A percentile compares a stretch with the other conserved stretches of the same genome.
Conservation (phyloP, 2,797 vertebrate genomes). For the Spinus pinus region DNA sequence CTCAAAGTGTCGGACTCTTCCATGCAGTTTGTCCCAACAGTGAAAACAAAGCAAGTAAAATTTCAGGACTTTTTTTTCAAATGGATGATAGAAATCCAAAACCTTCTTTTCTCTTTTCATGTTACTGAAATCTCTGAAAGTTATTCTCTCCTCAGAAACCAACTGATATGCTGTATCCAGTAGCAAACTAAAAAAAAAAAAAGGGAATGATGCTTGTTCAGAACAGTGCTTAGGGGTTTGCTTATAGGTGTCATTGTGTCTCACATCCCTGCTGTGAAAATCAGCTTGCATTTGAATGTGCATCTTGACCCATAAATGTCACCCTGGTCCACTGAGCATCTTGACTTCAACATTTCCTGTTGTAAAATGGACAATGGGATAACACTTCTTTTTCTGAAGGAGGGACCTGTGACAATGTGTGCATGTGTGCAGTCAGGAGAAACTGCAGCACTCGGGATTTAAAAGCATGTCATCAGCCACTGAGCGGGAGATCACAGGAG, state of each 20-base stretch:
- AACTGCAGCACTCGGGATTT: constrained; percentile 45
- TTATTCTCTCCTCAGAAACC: constrained; percentile 41
- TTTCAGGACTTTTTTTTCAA: neutral
- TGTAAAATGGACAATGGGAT: constrained; percentile 72
- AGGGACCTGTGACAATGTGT: constrained; percentile 53
- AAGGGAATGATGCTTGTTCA: constrained; percentile 31
- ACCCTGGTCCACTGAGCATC: constrained; percentile 76
- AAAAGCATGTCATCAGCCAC: constrained; percentile 63
- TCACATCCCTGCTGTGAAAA: constrained; percentile 74
- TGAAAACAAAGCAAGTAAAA: neutral
- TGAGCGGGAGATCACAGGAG: constrained; percentile 56
- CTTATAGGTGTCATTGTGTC: constrained; percentile 73
- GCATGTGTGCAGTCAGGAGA: constrained; percentile 59
- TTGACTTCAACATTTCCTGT: constrained; percentile 76
- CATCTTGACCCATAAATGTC: constrained; percentile 80
- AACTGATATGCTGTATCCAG: neutral
- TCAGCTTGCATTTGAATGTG: constrained; percentile 78
- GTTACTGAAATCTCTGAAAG: neutral
- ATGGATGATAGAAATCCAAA: neutral
- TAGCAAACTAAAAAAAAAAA: neutral
- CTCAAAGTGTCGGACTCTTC: neutral
- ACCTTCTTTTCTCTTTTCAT: neutral
- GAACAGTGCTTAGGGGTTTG: constrained; percentile 63
- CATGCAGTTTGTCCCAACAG: neutral
- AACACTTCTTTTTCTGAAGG: constrained; percentile 54